These are phyloP conservation scores for Onychostoma macrolepis DNA, from an alignment of 2,113 vertebrate genomes.

Conservation along the genomic window DNA sequence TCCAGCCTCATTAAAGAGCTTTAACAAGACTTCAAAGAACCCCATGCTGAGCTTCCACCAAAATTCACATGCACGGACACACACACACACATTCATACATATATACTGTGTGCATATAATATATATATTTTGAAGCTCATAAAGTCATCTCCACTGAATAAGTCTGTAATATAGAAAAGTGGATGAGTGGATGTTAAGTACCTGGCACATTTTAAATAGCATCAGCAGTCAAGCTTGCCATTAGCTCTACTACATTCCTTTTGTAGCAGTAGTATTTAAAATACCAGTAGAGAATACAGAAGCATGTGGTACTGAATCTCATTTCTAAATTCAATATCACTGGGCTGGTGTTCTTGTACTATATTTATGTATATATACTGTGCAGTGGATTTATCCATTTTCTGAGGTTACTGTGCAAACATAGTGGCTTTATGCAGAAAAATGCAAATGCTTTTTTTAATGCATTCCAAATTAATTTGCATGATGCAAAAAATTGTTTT, in stretches of 20 bases:
- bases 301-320: conserved; percentile 19
- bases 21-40: conserved; percentile 71
- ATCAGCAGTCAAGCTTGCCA: conserved; percentile 17
- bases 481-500: neutral
- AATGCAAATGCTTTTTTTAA: neutral
- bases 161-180: neutral
- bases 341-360: neutral
- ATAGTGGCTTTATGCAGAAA: neutral
- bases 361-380: neutral
- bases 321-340: neutral
- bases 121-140: neutral
- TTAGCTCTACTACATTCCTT: conserved; percentile 1
- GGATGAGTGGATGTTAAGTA: conserved; percentile 15
- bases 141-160: neutral
- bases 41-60: neutral
- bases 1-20: conserved; percentile 66
- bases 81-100: conserved; percentile 26
- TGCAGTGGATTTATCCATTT: neutral
- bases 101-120: neutral
- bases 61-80: conserved; percentile 28
- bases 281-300: neutral
- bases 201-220: conserved; percentile 3
- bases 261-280: conserved; percentile 13
- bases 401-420: neutral
- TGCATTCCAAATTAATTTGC: neutral